Conservation (phyloP, 2,888 invertebrate species). For the Chalcis sispes region DNA sequence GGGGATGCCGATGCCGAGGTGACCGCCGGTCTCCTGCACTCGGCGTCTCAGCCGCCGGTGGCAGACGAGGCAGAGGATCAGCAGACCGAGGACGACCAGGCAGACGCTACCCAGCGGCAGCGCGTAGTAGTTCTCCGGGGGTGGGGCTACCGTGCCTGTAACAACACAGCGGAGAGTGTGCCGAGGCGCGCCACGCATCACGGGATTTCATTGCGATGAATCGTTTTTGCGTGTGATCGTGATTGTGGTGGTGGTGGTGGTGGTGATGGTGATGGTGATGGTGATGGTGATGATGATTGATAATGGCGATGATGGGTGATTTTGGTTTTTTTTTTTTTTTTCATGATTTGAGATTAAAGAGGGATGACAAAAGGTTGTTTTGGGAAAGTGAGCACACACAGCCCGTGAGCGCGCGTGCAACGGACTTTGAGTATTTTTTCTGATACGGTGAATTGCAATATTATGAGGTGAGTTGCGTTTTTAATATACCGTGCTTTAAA, state of each 20-base stretch:
- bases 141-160: conserved; percentile 77
- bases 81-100: conserved; percentile 76
- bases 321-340: too few species aligned
- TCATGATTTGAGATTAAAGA: background rate
- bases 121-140: conserved; percentile 79
- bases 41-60: conserved; percentile 76
- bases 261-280: too few species aligned
- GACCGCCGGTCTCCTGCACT: conserved; percentile 58
- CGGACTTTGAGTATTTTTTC: conserved; percentile 11
- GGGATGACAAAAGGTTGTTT: background rate
- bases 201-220: conserved; percentile 1
- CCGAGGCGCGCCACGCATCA: conserved; percentile 43
- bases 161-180: conserved; percentile 29
- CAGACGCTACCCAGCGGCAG: conserved; percentile 77
- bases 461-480: too few species aligned
- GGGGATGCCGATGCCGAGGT: background rate
- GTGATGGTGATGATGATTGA: too few species aligned
- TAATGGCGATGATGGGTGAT: background rate
- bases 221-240: too few species aligned
- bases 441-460: too few species aligned
- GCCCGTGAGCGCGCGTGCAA: conserved; percentile 41
- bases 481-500: too few species aligned
- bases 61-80: conserved; percentile 79
- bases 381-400: conserved; percentile 17
- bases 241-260: too few species aligned